Base-by-base conservation (phyloP, 2,888 invertebrate species). In the Camponotus fellah region DNA sequence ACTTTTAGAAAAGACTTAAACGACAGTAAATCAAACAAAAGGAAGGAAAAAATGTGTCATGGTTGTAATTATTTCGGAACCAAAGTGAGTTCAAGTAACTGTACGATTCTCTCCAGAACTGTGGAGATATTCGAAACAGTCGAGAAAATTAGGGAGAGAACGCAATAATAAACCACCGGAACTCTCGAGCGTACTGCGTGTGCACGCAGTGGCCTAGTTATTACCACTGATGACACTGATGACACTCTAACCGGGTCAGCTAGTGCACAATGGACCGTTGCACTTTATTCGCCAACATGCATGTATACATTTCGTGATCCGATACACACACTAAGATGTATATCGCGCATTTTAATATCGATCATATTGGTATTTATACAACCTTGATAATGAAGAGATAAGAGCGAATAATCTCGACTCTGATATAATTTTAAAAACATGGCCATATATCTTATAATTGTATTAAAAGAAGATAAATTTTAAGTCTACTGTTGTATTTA, bases 201-300 rank as follows among this genome's bases (percentile, higher is more conserved):
- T 72, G 46, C 71, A 74, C 21, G 37, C 65, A 68, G 12, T 80
- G 84, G 74, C 84, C 90, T 84, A 86, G 86, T 89, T 90, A 76
- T 85, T 82, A 86, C 60, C 64, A 71, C 81, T n/a, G 86, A 88
- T 87, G 90, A 90, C 87, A 87, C 81, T 83, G 86, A 86, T 87
- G 85, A 90, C 87, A 86, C 74, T 46, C 65, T 74, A 89, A 90
- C 89, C 87, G 58, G 90, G 88, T 89, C 89, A 87, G 76, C 66
- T 32, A 58, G 62, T 83, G 74, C 64, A 75, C 81, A 49, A 76
- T 85, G 56, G 82, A 82, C 49, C 80, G 81, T 86, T 82, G 83
- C 85, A 83, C 74, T 89, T 85, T 75, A 72, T 68, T 82, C 56
- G 10, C 37, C 21, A 53, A 8, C 66, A 65, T 12, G 17, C 66